Evolutionary conservation across 1,140 invertebrate genomes (phyloP), one percentile per base, ranked within the genome.

Genomic region (Pissodes strobi): DNA sequence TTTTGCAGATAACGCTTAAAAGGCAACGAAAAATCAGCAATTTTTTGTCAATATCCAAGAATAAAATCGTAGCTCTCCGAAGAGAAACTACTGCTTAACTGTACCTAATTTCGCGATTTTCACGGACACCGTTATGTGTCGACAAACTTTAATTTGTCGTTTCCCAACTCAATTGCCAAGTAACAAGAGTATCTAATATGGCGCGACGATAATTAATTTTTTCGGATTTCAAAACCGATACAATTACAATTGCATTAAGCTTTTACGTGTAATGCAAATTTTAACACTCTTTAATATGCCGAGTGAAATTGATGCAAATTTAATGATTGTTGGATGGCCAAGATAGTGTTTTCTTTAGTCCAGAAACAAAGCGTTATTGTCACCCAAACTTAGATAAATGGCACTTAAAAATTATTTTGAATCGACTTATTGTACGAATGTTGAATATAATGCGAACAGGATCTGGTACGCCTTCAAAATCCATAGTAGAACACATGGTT

Each of bases 211-310:
- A 49, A 49, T 49, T 49, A 49, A 49, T 49, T 21, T 49, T 49
- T 49, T 49, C 19, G 25, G 12, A 49, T 49, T 49, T 49, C 46
- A 49, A 49, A 49, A 49, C 17, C 46, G 46, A 49, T 49, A 22
- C 46, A 25, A n/a, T 43, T 43, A n/a, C 18, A 49, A 23, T 37
- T 49, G 46, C 46, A 49, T 49, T 49, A 49, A 49, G 22, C 46
- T 49, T 23, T 49, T 22, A 25, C 46, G 10, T 22, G 9, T 49
- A 23, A 49, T 49, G 19, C 46, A 23, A 23, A 21, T 49, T 18
- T 49, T 37, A 10, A 37, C 30, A 37, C 13, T 37, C 13, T 37
- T 37, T n/a, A 10, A n/a, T 10, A 10, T 37, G 9, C 13, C 13
- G 13, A 9, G 30, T 37, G 30, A 37, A 1, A n/a, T n/a, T 10